A percentile compares a stretch with the other conserved stretches of the same genome.
phyloP scores from a whole-genome alignment of 2,797 vertebrate genomes.

The Loris lydekkerianus region DNA sequence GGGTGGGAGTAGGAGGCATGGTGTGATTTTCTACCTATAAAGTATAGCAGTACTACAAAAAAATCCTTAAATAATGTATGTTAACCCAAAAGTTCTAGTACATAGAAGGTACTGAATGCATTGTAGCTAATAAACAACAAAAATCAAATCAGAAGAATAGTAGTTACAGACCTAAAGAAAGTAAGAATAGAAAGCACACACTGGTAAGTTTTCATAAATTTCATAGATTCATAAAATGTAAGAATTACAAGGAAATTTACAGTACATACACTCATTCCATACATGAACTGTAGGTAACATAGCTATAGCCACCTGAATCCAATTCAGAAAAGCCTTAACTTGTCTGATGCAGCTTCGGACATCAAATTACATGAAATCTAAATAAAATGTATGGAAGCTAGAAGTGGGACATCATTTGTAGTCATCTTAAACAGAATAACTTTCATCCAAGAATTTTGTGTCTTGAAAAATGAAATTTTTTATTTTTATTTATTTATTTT shows the following conservation, averaged over 20 bases:
- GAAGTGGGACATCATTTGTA: no score
- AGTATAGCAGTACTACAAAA: conserved; percentile 15
- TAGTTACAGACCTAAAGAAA: not conserved
- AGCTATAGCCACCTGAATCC: not conserved
- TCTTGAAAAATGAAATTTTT: no score
- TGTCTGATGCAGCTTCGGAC: not conserved
- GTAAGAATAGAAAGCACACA: conserved; percentile 30
- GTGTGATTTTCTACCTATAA: not conserved
- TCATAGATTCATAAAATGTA: not conserved
- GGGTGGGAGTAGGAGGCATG: not conserved
- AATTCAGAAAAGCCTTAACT: conserved; percentile 18
- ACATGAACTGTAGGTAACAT: not conserved
- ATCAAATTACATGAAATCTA: conserved; percentile 7
- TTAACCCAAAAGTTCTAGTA: conserved; percentile 36
- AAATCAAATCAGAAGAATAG: not conserved
- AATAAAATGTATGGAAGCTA: not conserved
- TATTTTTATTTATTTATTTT: no score
- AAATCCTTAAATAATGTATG: conserved; percentile 8
- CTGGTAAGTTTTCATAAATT: conserved; percentile 36
- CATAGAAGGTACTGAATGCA: conserved; percentile 1
- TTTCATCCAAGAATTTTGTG: no score
- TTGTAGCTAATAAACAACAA: not conserved
- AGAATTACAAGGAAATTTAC: conserved; percentile 22
- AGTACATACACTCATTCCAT: not conserved
- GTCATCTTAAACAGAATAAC: no score